phyloP scores from a whole-genome alignment of 2,888 invertebrate genomes.

The Tiliacea aurago region DNA sequence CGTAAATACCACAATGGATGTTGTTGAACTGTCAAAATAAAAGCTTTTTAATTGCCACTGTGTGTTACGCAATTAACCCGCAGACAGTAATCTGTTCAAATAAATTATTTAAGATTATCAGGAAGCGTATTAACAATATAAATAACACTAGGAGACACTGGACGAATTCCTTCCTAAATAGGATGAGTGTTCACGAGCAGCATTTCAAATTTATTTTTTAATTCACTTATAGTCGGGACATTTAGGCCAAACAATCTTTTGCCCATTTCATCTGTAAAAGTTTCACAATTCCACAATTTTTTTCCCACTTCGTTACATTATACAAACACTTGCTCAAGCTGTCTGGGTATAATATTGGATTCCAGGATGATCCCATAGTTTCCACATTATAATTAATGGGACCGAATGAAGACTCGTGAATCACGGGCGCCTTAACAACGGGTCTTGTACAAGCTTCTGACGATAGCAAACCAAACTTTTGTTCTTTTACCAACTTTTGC shows the following conservation, averaged over 20 bases:
- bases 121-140: no score
- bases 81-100: neutral
- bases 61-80: no score
- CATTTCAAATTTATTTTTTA: slow-evolving; percentile 76
- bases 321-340: slow-evolving; percentile 56
- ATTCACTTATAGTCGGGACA: slow-evolving; percentile 61
- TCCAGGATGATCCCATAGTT: slow-evolving; percentile 65
- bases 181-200: slow-evolving; percentile 82
- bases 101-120: neutral
- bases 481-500: slow-evolving; percentile 13
- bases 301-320: slow-evolving; percentile 71
- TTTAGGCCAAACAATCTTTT: slow-evolving; percentile 67
- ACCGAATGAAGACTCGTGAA: slow-evolving; percentile 71
- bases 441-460: slow-evolving; percentile 25
- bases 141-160: slow-evolving; percentile 79
- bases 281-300: slow-evolving; percentile 62
- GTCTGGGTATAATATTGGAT: slow-evolving; percentile 71
- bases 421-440: slow-evolving; percentile 19
- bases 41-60: no score
- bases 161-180: slow-evolving; percentile 75
- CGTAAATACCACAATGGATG: no score
- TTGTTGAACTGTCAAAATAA: no score
- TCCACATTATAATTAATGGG: no score
- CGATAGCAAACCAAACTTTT: slow-evolving; percentile 19
- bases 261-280: slow-evolving; percentile 34